Percentiles rank a stretch among this genome's conserved stretches.
phyloP scores from a whole-genome alignment of 23 tunicate genomes.

The Trididemnum nubilum region DNA sequence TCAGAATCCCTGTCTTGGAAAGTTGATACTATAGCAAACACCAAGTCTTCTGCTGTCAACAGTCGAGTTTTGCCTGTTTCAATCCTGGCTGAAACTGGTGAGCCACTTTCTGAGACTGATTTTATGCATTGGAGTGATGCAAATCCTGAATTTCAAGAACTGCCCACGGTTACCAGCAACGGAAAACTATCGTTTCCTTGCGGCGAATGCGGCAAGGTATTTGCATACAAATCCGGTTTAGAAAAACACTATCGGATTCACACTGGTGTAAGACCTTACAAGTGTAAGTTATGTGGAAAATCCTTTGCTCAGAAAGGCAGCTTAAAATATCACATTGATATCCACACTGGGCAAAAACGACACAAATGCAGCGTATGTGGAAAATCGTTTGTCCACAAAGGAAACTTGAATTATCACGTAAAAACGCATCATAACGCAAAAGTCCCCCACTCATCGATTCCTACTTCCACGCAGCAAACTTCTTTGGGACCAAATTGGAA shows the following conservation, averaged over 20 bases:
- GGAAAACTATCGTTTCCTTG: slow-evolving; percentile 12
- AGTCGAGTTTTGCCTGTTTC: too few species aligned
- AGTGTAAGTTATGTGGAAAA: slow-evolving; percentile 21
- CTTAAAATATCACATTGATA: slow-evolving; percentile 18
- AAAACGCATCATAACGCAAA: too few species aligned
- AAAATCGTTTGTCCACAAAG: slow-evolving; percentile 10
- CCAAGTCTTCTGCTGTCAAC: background rate
- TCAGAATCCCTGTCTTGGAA: background rate
- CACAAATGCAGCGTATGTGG: slow-evolving; percentile 18
- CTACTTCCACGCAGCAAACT: too few species aligned
- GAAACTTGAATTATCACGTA: slow-evolving; percentile 13
- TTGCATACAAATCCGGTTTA: slow-evolving; percentile 5
- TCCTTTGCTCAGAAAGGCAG: slow-evolving; percentile 18
- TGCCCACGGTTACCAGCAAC: background rate
- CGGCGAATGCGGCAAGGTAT: slow-evolving; percentile 9
- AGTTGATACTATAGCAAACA: background rate
- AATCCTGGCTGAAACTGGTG: background rate
- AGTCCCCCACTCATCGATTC: too few species aligned
- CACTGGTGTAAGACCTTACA: slow-evolving; percentile 12
- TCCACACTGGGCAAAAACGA: slow-evolving; percentile 17
- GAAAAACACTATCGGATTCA: slow-evolving; percentile 11
- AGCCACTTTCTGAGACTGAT: background rate
- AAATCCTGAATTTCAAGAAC: background rate
- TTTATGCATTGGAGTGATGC: background rate
- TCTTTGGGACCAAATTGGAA: too few species aligned